phyloP scores from a whole-genome alignment of 2,797 vertebrate genomes.

The Apodemus agrarius region DNA sequence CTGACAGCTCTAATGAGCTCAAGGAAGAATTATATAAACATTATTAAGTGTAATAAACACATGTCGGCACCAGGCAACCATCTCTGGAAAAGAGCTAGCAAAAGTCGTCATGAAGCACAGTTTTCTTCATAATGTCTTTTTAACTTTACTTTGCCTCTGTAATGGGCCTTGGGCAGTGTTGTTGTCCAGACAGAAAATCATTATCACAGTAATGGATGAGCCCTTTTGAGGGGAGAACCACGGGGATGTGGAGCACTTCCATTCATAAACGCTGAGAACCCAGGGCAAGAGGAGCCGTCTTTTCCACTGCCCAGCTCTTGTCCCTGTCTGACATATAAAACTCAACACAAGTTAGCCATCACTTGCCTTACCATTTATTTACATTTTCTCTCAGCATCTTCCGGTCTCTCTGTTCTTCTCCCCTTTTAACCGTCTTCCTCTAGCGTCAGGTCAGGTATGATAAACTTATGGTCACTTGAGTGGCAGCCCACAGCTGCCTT shows the following conservation, averaged over 20 bases:
- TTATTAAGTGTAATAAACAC: constrained; percentile 90
- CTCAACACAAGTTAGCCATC: constrained; percentile 69
- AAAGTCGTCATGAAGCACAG: constrained; percentile 78
- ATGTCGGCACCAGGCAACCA: constrained; percentile 84
- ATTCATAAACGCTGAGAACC: constrained; percentile 82
- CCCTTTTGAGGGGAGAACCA: constrained; percentile 83
- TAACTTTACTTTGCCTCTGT: constrained; percentile 88
- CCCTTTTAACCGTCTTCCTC: too few species aligned
- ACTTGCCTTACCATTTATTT: constrained; percentile 61
- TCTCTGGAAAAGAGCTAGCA: constrained; percentile 83
- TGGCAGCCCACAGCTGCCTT: neutral
- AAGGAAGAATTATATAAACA: constrained; percentile 88
- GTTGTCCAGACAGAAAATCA: constrained; percentile 87
- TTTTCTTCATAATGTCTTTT: constrained; percentile 87
- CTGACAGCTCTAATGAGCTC: constrained; percentile 87
- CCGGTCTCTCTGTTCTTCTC: fast-evolving
- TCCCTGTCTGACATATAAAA: constrained; percentile 63
- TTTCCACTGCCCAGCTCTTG: constrained; percentile 85
- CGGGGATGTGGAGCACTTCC: constrained; percentile 82
- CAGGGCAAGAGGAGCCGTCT: constrained; percentile 81
- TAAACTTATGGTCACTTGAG: neutral
- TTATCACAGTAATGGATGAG: constrained; percentile 87
- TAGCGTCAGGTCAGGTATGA: neutral
- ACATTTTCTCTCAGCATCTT: neutral
- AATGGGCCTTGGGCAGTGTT: constrained; percentile 86